A percentile compares a stretch with the other conserved stretches of the same genome.
Evolutionary conservation across 1,140 invertebrate species (phyloP).

Genomic region (Episyrphus balteatus): DNA sequence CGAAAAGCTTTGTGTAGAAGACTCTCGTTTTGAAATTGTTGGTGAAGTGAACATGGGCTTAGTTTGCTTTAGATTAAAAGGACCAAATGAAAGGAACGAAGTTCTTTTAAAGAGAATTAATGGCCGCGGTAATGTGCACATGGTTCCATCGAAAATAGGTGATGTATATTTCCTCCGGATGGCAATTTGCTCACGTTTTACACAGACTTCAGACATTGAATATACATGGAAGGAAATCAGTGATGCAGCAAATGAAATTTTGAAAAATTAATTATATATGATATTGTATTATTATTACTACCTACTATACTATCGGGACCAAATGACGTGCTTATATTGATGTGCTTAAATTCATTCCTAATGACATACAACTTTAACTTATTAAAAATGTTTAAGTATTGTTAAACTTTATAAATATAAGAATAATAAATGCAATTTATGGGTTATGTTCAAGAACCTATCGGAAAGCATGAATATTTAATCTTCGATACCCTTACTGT

Average conservation of each 20-base stretch:
- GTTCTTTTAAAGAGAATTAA: constrained; percentile 76
- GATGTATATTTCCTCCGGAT: constrained; percentile 80
- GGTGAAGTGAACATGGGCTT: constrained; percentile 81
- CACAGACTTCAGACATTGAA: constrained; percentile 70
- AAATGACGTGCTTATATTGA: no score
- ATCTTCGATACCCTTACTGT: no score
- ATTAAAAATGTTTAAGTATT: no score
- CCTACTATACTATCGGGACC: no score
- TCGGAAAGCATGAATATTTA: no score
- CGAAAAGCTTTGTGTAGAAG: constrained; percentile 53
- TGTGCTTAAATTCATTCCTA: no score
- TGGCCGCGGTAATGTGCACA: constrained; percentile 68
- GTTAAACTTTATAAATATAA: no score
- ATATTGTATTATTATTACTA: no score
- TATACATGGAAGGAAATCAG: constrained; percentile 79
- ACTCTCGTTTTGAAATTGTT: constrained; percentile 76
- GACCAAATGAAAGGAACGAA: constrained; percentile 75
- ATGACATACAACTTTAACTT: no score
- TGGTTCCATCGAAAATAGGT: constrained; percentile 48
- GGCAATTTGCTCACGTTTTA: constrained; percentile 79
- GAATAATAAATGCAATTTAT: no score
- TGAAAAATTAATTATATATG: constrained; percentile 33
- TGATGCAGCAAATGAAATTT: constrained; percentile 53
- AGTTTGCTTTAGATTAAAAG: constrained; percentile 89
- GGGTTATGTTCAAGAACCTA: no score